Evolutionary conservation across 2,888 invertebrate genomes (phyloP).

Genomic region (Creontiades dilutus): DNA sequence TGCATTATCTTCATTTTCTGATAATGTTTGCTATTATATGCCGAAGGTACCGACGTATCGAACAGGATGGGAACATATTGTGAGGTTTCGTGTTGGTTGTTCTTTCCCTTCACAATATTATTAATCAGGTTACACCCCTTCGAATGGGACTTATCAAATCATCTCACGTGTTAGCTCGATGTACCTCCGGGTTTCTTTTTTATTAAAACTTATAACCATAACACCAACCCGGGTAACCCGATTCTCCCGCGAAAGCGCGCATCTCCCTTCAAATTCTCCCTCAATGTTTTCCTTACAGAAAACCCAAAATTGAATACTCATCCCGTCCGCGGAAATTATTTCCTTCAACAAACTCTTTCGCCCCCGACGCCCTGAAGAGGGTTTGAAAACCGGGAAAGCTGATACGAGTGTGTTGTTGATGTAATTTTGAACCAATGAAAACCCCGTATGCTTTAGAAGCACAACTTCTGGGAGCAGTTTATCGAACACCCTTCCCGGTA

Average conservation of each 20-base stretch:
- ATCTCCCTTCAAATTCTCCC: neutral
- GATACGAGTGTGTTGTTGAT: constrained; percentile 50
- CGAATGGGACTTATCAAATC: neutral
- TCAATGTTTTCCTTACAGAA: constrained; percentile 1
- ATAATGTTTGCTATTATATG: too few species aligned
- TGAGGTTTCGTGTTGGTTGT: too few species aligned
- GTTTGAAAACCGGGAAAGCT: neutral
- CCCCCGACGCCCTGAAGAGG: neutral
- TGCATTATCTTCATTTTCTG: too few species aligned
- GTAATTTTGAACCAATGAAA: constrained; percentile 38
- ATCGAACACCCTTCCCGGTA: constrained; percentile 45
- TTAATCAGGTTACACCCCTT: neutral
- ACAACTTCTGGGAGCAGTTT: constrained; percentile 35
- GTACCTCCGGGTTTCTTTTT: neutral
- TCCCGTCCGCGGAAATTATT: neutral
- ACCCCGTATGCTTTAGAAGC: constrained; percentile 4
- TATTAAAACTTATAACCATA: neutral
- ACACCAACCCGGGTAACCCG: neutral
- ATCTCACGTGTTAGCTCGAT: neutral
- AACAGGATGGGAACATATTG: too few species aligned
- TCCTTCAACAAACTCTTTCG: neutral
- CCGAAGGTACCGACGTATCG: too few species aligned
- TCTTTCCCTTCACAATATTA: neutral
- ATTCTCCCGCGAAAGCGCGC: neutral
- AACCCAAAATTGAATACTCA: neutral